Base-by-base conservation (phyloP, 2,888 invertebrate genomes). In the Steinernema hermaphroditum region DNA sequence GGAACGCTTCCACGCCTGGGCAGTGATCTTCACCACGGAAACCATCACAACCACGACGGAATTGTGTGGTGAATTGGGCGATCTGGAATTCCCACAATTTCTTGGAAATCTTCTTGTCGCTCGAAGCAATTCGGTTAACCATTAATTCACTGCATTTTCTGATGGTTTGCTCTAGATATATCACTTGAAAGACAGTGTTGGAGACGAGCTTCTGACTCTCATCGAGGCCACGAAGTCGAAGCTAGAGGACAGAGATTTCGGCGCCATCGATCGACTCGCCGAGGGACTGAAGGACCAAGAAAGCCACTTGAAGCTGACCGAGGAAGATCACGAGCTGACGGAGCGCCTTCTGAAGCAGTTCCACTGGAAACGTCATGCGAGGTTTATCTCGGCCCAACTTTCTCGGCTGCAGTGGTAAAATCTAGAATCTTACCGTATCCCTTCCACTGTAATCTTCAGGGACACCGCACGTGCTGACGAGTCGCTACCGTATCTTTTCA, bases 1-100 rank as follows among this genome's bases (percentile, higher is more conserved):
- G 12, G 43, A 32, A 8, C 43, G 75, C 16, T 50, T 74, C n/a
- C 62, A 77, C 22, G 72, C 68, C 19, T 68, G 78, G 71, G 43
- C 70, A 32, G 27, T 77, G 27, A 44, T 77, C 29, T 73, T 75
- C 41, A 49, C 70, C 29, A 75, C 71, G 16, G 77, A 77, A 71
- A 49, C 72, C 6, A 22, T 54, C 27, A 27, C 4, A 8, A 19
- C 27, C 6, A 24, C 54, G 4, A 41, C 77, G 6, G 43, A 49
- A 49, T 27, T 75, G 24, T 69, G 74, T 24, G 71, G 68, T 41
- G 69, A 74, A 70, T 50, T 77, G 43, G 69, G 43, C 24, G 71
- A 75, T 24, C 24, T 75, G 14, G 43, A 54, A 16, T 19, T 12
- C 27, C 54, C 54, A 54, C 54, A 54, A 4, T 54, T 22, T 24